These are phyloP conservation scores for Acleris laterana DNA, from an alignment of 2,888 invertebrate species.

Conservation along the genomic window DNA sequence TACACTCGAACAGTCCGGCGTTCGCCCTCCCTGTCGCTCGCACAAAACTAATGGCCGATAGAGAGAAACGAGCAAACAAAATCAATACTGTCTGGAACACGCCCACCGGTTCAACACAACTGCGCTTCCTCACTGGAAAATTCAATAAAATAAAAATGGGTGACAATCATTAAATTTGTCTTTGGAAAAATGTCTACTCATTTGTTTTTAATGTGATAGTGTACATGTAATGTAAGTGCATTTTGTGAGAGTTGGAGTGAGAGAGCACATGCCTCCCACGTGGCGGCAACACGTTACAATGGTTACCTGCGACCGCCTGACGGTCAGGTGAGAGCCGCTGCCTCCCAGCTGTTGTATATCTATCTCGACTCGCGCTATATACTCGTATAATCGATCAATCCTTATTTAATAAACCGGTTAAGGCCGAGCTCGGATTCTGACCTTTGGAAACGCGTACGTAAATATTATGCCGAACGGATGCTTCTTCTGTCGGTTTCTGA, in stretches of 20 bases:
- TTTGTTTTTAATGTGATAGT: slow-evolving; percentile 40
- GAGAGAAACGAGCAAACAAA: slow-evolving; percentile 72
- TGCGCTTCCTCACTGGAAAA: slow-evolving; percentile 80
- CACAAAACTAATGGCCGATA: slow-evolving; percentile 48
- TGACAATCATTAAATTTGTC: slow-evolving; percentile 78
- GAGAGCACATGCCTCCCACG: slow-evolving; percentile 74
- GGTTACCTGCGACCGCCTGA: slow-evolving; percentile 78
- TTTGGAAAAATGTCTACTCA: slow-evolving; percentile 48
- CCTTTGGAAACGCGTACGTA: no score
- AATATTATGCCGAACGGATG: no score
- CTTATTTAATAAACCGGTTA: not conserved
- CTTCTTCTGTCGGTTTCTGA: no score
- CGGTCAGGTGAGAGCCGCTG: slow-evolving; percentile 74
- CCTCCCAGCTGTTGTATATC: slow-evolving; percentile 36
- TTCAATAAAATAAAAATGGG: slow-evolving; percentile 81
- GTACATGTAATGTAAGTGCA: slow-evolving; percentile 37
- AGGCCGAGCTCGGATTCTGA: no score
- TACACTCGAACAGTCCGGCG: slow-evolving; percentile 72
- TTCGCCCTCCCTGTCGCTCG: slow-evolving; percentile 63
- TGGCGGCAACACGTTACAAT: slow-evolving; percentile 80
- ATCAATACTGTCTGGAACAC: slow-evolving; percentile 83
- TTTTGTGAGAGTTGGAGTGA: slow-evolving; percentile 32
- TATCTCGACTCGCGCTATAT: slow-evolving; percentile 10
- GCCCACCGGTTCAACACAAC: slow-evolving; percentile 80
- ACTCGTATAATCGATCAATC: not conserved